Base-by-base conservation (phyloP, 1,140 invertebrate species). In the Ganaspis sp. region DNA sequence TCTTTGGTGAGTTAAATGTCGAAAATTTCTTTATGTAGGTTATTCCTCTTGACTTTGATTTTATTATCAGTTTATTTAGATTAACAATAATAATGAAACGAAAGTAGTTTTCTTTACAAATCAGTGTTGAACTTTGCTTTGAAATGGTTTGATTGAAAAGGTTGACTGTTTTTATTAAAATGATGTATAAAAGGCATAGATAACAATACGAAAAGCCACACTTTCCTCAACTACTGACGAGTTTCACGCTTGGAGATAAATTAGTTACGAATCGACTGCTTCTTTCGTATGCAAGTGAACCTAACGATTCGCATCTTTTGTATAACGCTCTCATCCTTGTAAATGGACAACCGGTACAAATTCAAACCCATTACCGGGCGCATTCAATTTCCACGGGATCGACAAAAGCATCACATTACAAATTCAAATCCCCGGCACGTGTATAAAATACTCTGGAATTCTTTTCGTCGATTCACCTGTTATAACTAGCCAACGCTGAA, bases 351-450 rank as follows among this genome's bases (percentile, higher is more conserved):
- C 79, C 82, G 82, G 79, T 81, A 78, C 82, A 78, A 83, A 83
- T 83, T 78, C 70, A 77, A 76, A 80, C 73, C 80, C 78, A 83
- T 88, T 87, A 88, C 87, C 88, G 81, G 83, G 78, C 83, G 86
- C 84, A 86, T 88, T 87, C 86, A 88, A 88, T 88, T 88, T 89
- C 78, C 86, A 85, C 77, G 78, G 86, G 83, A 87, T 85, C 81
- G 83, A 87, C 87, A 89, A 88, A 88, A 84, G 84, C 84, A 74
- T 80, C 83, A 83, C 85, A 88, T 88, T 88, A 89, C 84, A 83
- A 87, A 89, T 88, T 87, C 86, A 88, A 88, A 89, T 89, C 84
- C 83, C 76, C 74, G 82, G 87, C 86, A 86, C 84, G 83, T 82
- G 84, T 85, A 84, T 85, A 83, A 83, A 81, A 84, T 81, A 85